phyloP scores from a whole-genome alignment of 2,888 invertebrate species.

The Eurois occulta region DNA sequence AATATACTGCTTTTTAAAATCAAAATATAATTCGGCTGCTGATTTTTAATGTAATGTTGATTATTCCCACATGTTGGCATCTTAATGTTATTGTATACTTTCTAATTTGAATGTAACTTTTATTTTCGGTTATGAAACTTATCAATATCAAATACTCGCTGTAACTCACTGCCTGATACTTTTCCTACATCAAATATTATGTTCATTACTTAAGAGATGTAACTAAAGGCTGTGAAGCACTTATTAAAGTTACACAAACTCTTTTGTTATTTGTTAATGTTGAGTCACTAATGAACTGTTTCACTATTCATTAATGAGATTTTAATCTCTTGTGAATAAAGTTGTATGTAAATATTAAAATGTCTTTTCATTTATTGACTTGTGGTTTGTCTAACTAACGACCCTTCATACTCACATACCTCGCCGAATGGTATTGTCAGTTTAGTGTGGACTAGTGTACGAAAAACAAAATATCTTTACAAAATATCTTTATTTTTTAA shows the following conservation, averaged over 20 bases:
- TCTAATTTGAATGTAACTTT: constrained; percentile 8
- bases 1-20: constrained; percentile 23
- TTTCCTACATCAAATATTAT: constrained; percentile 32
- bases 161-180: constrained; percentile 39
- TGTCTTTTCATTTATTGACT: constrained; percentile 41
- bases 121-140: constrained; percentile 9
- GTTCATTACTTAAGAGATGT: constrained; percentile 47
- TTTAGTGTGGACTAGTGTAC: too few species aligned
- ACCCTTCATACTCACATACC: not conserved
- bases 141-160: constrained; percentile 45
- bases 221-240: constrained; percentile 68
- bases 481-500: too few species aligned
- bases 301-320: constrained; percentile 51
- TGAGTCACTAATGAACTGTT: constrained; percentile 53
- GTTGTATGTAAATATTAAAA: constrained; percentile 56
- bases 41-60: constrained; percentile 22
- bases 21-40: constrained; percentile 16
- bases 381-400: not conserved
- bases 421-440: too few species aligned
- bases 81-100: constrained; percentile 16
- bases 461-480: too few species aligned
- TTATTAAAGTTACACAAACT: constrained; percentile 65
- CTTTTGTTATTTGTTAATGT: constrained; percentile 56
- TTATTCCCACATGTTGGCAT: constrained; percentile 17
- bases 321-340: constrained; percentile 62